phyloP scores from a whole-genome alignment of 1,140 invertebrate genomes.

The Drosophila pseudoobscura region DNA sequence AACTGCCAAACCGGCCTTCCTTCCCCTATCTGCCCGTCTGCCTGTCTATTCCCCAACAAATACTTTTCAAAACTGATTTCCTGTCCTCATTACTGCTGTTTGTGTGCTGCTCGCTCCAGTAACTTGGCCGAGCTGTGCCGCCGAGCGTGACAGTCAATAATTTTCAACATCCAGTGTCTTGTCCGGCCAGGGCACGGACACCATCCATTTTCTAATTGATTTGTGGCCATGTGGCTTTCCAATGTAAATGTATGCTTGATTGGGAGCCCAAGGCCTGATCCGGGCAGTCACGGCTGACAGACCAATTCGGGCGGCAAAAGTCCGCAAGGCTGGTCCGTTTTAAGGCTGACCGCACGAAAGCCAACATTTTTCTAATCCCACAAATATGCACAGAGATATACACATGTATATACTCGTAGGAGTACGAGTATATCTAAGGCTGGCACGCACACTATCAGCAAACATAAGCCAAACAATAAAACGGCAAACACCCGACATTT shows the following conservation, averaged over 20 bases:
- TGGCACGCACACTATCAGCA: conserved; percentile 44
- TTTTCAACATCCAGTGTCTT: conserved; percentile 33
- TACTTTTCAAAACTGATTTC: conserved; percentile 49
- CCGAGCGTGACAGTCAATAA: conserved; percentile 47
- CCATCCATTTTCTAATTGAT: conserved; percentile 65
- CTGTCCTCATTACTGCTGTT: conserved; percentile 52
- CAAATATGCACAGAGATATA: background rate
- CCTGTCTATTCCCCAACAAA: conserved; percentile 10
- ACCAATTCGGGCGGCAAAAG: background rate
- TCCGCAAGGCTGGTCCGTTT: conserved; percentile 37
- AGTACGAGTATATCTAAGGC: background rate
- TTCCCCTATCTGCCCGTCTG: background rate
- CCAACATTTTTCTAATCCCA: conserved; percentile 40
- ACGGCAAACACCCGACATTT: conserved; percentile 29
- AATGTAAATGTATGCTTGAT: conserved; percentile 54
- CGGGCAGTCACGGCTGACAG: conserved; percentile 9
- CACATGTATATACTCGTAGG: too few species aligned
- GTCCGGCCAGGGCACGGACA: conserved; percentile 6
- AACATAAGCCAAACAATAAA: conserved; percentile 47
- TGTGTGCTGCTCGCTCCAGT: conserved; percentile 28
- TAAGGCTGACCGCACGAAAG: conserved; percentile 45
- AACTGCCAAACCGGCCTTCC: conserved; percentile 21
- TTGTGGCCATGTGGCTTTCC: conserved; percentile 56
- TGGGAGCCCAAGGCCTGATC: conserved; percentile 14
- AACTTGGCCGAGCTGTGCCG: background rate